phyloP scores from a whole-genome alignment of 1,140 invertebrate species.

The Heliconius congener region DNA sequence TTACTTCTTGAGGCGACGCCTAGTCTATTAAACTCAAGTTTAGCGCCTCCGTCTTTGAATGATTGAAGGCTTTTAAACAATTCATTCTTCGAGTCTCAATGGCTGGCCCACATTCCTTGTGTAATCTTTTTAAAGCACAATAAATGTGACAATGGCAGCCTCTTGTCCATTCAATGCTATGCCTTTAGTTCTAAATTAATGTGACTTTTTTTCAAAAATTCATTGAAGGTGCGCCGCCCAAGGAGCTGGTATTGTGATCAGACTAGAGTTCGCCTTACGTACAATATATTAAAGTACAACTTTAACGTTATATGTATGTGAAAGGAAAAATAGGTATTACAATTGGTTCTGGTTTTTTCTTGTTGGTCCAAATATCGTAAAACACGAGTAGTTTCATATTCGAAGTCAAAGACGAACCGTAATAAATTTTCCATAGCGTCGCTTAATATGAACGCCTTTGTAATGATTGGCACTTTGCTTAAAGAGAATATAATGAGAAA shows the following conservation, averaged over 20 bases:
- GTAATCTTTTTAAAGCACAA: slow-evolving; percentile 76
- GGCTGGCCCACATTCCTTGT: slow-evolving; percentile 72
- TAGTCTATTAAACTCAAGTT: slow-evolving; percentile 79
- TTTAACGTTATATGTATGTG: slow-evolving; percentile 24
- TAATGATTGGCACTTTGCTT: slow-evolving; percentile 51
- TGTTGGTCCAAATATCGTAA: slow-evolving; percentile 59
- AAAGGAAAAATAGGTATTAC: slow-evolving; percentile 56
- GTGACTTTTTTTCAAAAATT: slow-evolving; percentile 67
- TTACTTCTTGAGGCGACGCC: slow-evolving; percentile 68
- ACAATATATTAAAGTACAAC: slow-evolving; percentile 29
- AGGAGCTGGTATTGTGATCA: slow-evolving; percentile 37
- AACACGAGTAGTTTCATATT: slow-evolving; percentile 52
- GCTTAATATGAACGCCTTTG: slow-evolving; percentile 44
- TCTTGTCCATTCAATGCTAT: slow-evolving; percentile 61
- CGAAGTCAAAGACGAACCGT: slow-evolving; percentile 50
- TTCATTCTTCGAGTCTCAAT: slow-evolving; percentile 73
- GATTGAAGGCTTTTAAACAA: slow-evolving; percentile 79
- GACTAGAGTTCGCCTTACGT: slow-evolving; percentile 28
- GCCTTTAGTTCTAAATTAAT: slow-evolving; percentile 73
- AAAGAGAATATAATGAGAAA: slow-evolving; percentile 42
- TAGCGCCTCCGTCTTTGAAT: slow-evolving; percentile 75
- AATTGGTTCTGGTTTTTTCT: slow-evolving; percentile 60
- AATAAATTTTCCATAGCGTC: slow-evolving; percentile 65
- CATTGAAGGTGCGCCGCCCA: slow-evolving; percentile 63
- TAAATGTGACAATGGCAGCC: slow-evolving; percentile 58